These are phyloP conservation scores for Cervus canadensis DNA, from an alignment of 2,113 vertebrate species.

Conservation along the genomic window DNA sequence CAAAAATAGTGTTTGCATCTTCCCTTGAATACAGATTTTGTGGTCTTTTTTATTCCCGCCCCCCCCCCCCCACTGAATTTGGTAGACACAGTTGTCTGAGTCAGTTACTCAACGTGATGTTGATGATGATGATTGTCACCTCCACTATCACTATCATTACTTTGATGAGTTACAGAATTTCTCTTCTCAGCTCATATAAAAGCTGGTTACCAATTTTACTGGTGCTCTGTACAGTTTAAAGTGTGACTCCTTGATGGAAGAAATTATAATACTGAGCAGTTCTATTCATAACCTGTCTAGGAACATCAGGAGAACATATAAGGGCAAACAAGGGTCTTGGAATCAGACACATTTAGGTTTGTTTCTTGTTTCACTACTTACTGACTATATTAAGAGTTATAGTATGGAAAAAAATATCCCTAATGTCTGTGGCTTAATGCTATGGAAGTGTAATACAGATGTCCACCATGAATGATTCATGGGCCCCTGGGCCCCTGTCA, in stretches of 20 bases:
- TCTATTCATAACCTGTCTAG: neutral
- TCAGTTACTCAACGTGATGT: neutral
- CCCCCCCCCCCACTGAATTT: neutral
- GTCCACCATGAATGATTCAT: neutral
- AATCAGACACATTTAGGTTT: neutral
- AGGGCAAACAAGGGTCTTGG: neutral
- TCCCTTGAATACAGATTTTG: neutral
- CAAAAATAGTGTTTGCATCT: neutral
- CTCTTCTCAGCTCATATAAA: neutral
- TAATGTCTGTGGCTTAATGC: neutral
- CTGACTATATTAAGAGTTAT: neutral
- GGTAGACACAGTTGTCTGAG: neutral
- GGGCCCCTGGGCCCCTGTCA: neutral
- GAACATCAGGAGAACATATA: neutral
- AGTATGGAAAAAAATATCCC: too few species aligned
- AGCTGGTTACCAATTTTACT: neutral
- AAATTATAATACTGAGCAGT: neutral
- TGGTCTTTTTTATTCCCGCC: neutral
- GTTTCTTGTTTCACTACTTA: neutral
- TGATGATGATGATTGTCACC: neutral
- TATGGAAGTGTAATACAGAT: neutral
- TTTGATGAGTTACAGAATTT: neutral
- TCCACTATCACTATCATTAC: neutral
- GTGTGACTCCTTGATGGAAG: neutral
- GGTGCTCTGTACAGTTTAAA: neutral